Evolutionary conservation across 2,797 vertebrate genomes (phyloP).

Genomic region (Sebastes dallii): DNA sequence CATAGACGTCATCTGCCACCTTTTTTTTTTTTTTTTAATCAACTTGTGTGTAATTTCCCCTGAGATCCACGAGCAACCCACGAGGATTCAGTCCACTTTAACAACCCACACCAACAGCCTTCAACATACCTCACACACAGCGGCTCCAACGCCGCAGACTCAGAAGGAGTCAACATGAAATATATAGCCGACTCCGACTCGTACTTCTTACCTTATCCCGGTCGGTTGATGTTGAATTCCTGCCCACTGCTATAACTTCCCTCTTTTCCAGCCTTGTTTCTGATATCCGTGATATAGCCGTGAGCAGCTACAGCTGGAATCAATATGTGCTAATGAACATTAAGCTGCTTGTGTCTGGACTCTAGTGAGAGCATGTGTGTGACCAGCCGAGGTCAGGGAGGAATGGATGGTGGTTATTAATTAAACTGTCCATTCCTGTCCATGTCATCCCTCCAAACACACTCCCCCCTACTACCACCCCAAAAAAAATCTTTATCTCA

Average conservation of each 20-base stretch:
- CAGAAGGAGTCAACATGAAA: slow-evolving; percentile 29
- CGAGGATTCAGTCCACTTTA: slow-evolving; percentile 22
- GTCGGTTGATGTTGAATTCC: slow-evolving; percentile 16
- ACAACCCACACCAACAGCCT: slow-evolving; percentile 55
- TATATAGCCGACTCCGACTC: not conserved
- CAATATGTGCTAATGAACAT: slow-evolving; percentile 58
- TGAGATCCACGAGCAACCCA: slow-evolving; percentile 58
- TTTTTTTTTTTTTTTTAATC: slow-evolving; percentile 53
- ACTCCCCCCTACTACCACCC: not conserved
- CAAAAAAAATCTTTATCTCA: slow-evolving; percentile 65
- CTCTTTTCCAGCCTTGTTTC: slow-evolving; percentile 10
- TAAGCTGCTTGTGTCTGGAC: slow-evolving; percentile 54
- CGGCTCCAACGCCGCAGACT: not conserved
- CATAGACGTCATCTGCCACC: slow-evolving; percentile 25
- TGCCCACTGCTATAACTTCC: slow-evolving; percentile 3
- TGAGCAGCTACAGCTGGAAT: slow-evolving; percentile 55
- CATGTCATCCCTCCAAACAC: slow-evolving; percentile 50
- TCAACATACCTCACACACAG: slow-evolving; percentile 6
- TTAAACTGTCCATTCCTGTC: slow-evolving; percentile 82
- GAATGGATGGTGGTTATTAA: slow-evolving; percentile 86
- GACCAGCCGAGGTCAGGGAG: slow-evolving; percentile 76
- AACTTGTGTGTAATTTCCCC: slow-evolving; percentile 74
- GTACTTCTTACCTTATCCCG: slow-evolving; percentile 60
- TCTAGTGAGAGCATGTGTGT: slow-evolving; percentile 65
- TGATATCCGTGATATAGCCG: slow-evolving; percentile 26